Conservation (phyloP, 2,797 vertebrate genomes). For the Acanthurus lineatus region DNA sequence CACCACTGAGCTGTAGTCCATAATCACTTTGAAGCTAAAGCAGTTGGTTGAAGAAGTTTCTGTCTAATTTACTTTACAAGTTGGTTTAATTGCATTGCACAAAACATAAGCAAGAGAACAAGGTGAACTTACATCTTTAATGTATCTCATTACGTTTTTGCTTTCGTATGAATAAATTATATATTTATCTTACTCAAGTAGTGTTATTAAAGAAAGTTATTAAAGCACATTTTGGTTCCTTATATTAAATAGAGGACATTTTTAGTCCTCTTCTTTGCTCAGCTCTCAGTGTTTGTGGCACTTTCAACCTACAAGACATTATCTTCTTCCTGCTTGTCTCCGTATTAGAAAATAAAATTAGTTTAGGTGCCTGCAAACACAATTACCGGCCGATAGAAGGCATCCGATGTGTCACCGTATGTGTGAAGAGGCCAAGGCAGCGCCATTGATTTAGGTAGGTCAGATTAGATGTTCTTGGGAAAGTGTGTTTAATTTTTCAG, state of each 20-base stretch:
- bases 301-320: conserved; percentile 61
- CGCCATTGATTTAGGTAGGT: conserved; percentile 59
- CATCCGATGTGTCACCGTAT: conserved; percentile 64
- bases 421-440: conserved; percentile 68
- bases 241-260: conserved; percentile 3
- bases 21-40: neutral
- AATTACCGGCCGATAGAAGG: conserved; percentile 73
- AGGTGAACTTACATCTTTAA: neutral
- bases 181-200: neutral
- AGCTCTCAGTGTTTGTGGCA: conserved; percentile 35
- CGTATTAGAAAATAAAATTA: conserved; percentile 76
- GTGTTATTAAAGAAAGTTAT: conserved; percentile 7
- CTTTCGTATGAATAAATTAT: conserved; percentile 6
- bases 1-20: neutral
- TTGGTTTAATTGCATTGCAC: conserved; percentile 6
- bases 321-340: conserved; percentile 71
- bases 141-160: neutral
- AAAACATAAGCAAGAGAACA: neutral
- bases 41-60: neutral
- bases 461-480: conserved; percentile 66
- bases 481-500: conserved; percentile 46
- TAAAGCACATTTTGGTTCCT: neutral
- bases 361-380: conserved; percentile 75
- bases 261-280: conserved; percentile 3
- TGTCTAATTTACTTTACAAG: conserved; percentile 1